Conservation (phyloP, 2,888 invertebrate genomes). For the Steromphala cineraria region DNA sequence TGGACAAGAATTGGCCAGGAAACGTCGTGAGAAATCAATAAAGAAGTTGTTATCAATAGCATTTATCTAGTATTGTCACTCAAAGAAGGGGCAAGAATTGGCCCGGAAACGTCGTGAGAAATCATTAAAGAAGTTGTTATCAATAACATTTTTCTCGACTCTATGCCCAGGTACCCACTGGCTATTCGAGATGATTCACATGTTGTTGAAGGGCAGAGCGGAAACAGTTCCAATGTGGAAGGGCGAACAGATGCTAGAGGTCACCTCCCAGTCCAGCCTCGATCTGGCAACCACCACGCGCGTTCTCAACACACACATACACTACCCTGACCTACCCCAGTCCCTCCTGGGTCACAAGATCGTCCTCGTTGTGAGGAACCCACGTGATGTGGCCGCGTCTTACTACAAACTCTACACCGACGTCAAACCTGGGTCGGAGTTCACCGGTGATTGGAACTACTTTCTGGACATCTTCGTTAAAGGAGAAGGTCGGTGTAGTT, state of each 20-base stretch:
- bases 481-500: background rate
- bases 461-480: conserved; percentile 11
- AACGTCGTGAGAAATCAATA: no score
- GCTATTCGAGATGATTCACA: background rate
- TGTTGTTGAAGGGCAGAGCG: background rate
- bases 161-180: background rate
- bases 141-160: background rate
- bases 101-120: no score
- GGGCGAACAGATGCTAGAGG: background rate
- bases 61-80: no score
- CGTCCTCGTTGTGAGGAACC: conserved; percentile 16
- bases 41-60: no score
- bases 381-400: conserved; percentile 22
- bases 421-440: background rate
- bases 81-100: no score
- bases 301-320: background rate
- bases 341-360: background rate
- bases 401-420: conserved; percentile 13
- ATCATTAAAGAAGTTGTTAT: no score
- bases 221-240: background rate
- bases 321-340: background rate
- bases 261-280: background rate
- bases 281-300: background rate
- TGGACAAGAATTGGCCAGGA: no score
- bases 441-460: background rate